Evolutionary conservation across 2,797 vertebrate genomes (phyloP), one percentile per base, ranked within the genome.

Genomic region (Trematomus bernacchii): DNA sequence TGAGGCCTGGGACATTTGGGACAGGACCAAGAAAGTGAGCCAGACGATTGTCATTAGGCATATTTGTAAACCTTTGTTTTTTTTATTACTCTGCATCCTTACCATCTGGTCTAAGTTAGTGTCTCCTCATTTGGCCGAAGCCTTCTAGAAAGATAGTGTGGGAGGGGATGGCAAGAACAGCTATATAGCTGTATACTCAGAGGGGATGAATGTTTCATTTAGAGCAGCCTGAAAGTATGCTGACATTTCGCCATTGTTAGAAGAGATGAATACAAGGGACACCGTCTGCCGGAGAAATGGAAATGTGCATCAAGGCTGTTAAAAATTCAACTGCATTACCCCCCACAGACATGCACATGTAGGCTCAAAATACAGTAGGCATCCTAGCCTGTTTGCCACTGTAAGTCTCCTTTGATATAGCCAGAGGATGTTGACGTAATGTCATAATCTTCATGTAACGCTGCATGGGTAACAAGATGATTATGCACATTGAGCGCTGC

Each of bases 161-260:
- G 84, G 76, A 67, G 69, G 72, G 58, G 70, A 61, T 53, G 57
- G 85, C 65, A 72, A 71, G 84, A 82, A 75, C 66, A 79, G 84
- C 77, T 87, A 85, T 85, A 87, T 87, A 72, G 89, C 86, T 75
- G 71, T 82, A 79, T 76, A 86, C 88, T 92, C 90, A 77, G 87
- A 89, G 85, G 87, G 80, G 85, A 80, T 81, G 86, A 79, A 95
- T 95, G 92, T 94, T 95, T 95, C 93, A 95, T 95, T 95, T 92
- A 94, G 91, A 88, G 83, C 89, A 85, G 89, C 77, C 90, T 91
- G 87, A 92, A 91, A 95, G 93, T 94, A 84, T 85, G 81, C 89
- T 94, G 93, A 93, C 94, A 94, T 95, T 94, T 93, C 73, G 33
- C 90, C 88, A 91, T 92, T 95, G 94, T 94, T 93, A 88, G 84